These are phyloP conservation scores for Thecophora atra DNA, from an alignment of 2,888 invertebrate genomes.

Conservation along the genomic window DNA sequence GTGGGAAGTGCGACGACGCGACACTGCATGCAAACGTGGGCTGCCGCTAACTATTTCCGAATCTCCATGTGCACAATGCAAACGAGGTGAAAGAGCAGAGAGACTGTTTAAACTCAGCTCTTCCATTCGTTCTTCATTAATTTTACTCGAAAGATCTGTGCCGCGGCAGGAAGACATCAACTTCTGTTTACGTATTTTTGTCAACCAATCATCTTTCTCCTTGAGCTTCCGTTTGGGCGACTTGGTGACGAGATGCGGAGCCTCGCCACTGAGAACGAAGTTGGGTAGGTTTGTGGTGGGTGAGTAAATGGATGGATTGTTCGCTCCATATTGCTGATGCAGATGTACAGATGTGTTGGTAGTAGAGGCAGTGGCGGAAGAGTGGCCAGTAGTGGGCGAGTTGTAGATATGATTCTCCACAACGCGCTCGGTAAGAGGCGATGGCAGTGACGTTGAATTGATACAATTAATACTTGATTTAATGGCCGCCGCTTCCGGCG, in stretches of 20 bases:
- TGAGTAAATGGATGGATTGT: constrained; percentile 65
- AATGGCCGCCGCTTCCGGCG: constrained; percentile 34
- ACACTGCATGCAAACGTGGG: constrained; percentile 54
- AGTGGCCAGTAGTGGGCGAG: constrained; percentile 49
- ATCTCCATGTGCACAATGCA: constrained; percentile 57
- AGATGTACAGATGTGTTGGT: not conserved
- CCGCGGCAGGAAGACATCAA: constrained; percentile 56
- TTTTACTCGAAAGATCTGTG: constrained; percentile 56
- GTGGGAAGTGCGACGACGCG: constrained; percentile 35
- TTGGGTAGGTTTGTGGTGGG: constrained; percentile 80
- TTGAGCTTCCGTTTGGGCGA: constrained; percentile 75
- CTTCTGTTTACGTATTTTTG: constrained; percentile 71
- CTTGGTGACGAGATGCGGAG: constrained; percentile 76
- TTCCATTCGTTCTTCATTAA: constrained; percentile 47
- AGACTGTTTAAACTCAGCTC: constrained; percentile 4
- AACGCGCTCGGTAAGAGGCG: constrained; percentile 55
- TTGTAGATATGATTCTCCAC: constrained; percentile 50
- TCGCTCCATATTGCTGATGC: not conserved
- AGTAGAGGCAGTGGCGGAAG: not conserved
- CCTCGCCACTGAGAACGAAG: constrained; percentile 79
- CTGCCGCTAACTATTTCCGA: constrained; percentile 53
- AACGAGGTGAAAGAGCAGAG: constrained; percentile 57
- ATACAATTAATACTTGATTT: constrained; percentile 13
- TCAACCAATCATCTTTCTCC: constrained; percentile 78
- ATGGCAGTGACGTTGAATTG: constrained; percentile 43